Evolutionary conservation across 2,888 invertebrate genomes (phyloP).

Genomic region (Pristionchus japonicus): DNA sequence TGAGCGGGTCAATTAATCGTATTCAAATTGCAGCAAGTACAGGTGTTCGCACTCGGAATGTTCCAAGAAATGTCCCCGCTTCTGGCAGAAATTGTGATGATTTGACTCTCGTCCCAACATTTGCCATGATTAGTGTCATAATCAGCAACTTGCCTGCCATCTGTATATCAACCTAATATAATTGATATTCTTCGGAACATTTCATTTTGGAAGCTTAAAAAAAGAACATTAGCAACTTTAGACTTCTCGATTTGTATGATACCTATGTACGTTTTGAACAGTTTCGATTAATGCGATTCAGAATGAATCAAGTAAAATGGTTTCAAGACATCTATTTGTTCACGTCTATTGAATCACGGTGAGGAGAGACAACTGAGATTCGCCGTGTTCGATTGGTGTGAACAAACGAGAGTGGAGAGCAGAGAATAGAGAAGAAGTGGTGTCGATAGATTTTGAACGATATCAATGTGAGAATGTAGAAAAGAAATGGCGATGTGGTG

Average conservation of each 20-base stretch:
- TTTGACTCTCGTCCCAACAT: too few species aligned
- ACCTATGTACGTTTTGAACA: too few species aligned
- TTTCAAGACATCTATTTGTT: neutral
- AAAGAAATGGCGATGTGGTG: neutral
- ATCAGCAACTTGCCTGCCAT: too few species aligned
- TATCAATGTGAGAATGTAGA: neutral
- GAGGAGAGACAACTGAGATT: neutral
- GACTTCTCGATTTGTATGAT: too few species aligned
- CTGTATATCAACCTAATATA: too few species aligned
- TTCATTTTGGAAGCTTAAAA: too few species aligned
- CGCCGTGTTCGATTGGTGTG: neutral
- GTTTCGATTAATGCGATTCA: too few species aligned
- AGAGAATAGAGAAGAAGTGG: neutral
- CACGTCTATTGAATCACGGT: neutral
- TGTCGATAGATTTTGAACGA: conserved; percentile 13
- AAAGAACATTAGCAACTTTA: too few species aligned
- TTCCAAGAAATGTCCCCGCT: neutral
- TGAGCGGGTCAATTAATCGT: too few species aligned
- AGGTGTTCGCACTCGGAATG: neutral
- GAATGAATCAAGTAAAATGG: too few species aligned
- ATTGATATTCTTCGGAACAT: too few species aligned
- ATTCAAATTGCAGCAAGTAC: neutral
- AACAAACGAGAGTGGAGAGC: neutral
- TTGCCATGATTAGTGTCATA: too few species aligned
- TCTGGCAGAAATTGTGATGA: neutral